Conservation (phyloP, 2,797 vertebrate genomes). For the Pyrocephalus nanus region DNA sequence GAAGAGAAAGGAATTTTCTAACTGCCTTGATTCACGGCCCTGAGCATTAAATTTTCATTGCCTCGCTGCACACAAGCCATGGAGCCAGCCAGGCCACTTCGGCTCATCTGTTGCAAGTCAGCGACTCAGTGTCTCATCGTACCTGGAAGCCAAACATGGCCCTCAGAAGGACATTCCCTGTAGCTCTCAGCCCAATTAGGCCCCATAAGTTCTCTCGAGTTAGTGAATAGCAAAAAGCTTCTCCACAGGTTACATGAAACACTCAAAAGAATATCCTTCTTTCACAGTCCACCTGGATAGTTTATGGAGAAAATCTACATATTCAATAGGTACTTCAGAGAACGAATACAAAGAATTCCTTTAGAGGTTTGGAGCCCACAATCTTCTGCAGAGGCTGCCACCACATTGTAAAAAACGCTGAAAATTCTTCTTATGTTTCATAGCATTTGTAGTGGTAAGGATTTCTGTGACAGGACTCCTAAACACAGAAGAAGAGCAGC, state of each 20-base stretch:
- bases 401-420: neutral
- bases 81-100: neutral
- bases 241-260: neutral
- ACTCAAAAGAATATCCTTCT: neutral
- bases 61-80: neutral
- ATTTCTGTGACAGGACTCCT: neutral
- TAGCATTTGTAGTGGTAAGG: rapidly evolving
- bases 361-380: neutral
- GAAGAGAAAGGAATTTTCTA: neutral
- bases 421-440: neutral
- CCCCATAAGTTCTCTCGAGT: neutral
- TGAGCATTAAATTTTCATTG: neutral
- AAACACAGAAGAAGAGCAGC: neutral
- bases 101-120: neutral
- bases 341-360: neutral
- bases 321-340: neutral
- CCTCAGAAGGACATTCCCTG: neutral
- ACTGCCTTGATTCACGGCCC: neutral
- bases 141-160: rapidly evolving
- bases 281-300: neutral
- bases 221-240: neutral
- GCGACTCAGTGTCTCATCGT: neutral
- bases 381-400: neutral
- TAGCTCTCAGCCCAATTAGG: neutral
- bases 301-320: neutral